These are phyloP conservation scores for Cephus pulcher DNA, from an alignment of 2,888 invertebrate species.

Conservation along the genomic window DNA sequence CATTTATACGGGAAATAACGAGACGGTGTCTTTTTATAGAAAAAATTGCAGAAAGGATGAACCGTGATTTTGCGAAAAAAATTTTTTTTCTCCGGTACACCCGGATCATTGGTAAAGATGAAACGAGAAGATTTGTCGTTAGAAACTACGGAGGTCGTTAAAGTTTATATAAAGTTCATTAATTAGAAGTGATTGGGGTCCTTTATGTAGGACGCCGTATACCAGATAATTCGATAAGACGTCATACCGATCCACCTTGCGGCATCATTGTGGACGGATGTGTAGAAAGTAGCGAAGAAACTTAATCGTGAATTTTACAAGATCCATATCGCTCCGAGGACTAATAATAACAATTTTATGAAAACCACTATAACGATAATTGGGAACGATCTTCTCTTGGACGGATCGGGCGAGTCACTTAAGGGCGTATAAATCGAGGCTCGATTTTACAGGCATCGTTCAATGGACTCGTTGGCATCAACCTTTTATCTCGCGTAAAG, in stretches of 20 bases:
- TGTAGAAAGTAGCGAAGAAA: slow-evolving; percentile 45
- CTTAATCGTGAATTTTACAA: slow-evolving; percentile 19
- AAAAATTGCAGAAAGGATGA: background rate
- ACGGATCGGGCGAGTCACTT: slow-evolving; percentile 20
- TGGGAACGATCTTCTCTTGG: slow-evolving; percentile 30
- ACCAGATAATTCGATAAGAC: background rate
- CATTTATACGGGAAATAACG: background rate
- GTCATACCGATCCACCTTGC: background rate
- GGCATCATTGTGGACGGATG: slow-evolving; percentile 9
- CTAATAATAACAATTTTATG: slow-evolving; percentile 52
- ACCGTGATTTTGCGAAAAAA: background rate
- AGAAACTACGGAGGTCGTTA: background rate
- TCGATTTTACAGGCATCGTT: background rate
- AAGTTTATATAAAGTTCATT: background rate
- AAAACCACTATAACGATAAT: slow-evolving; percentile 45
- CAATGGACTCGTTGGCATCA: background rate
- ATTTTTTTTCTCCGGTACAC: background rate
- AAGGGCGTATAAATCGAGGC: background rate
- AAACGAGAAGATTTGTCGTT: background rate
- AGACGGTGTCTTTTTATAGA: background rate
- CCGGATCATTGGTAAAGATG: background rate
- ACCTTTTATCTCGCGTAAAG: background rate
- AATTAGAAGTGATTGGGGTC: background rate
- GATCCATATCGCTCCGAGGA: slow-evolving; percentile 41
- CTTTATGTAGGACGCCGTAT: background rate